Conservation (phyloP, 2,113 vertebrate genomes). For the Pelecanoides urinatrix region DNA sequence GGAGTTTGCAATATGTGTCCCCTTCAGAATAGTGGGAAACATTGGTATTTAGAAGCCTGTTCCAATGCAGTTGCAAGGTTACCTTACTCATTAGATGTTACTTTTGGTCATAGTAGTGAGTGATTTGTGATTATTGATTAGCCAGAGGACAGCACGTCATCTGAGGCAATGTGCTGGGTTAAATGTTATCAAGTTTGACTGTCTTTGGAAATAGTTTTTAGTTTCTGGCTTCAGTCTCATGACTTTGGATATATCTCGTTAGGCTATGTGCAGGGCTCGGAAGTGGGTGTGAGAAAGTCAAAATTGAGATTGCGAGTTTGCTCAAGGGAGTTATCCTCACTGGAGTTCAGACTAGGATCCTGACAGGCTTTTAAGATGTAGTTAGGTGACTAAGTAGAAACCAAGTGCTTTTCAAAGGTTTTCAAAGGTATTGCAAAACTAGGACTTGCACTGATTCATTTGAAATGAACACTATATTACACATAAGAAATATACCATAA, state of each 20-base stretch:
- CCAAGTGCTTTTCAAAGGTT: not conserved
- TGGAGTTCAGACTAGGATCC: not conserved
- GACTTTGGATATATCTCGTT: not conserved
- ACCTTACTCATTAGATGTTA: not conserved
- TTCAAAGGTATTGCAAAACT: not conserved
- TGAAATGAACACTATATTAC: not conserved
- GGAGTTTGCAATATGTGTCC: not conserved
- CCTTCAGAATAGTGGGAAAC: not conserved
- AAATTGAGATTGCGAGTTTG: not conserved
- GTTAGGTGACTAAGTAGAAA: not conserved
- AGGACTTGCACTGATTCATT: not conserved
- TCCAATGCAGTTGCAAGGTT: not conserved
- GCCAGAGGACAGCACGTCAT: rapidly evolving
- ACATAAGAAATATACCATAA: not conserved
- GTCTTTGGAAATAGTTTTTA: not conserved
- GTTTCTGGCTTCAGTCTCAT: not conserved
- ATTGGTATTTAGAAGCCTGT: not conserved
- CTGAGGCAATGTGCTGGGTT: not conserved
- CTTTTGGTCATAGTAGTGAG: not conserved
- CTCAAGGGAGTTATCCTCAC: not conserved
- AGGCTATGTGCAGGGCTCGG: not conserved
- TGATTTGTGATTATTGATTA: not conserved
- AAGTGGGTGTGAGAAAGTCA: not conserved
- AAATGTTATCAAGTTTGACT: not conserved
- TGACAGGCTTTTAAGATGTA: not conserved